phyloP scores from a whole-genome alignment of 1,140 invertebrate genomes.

The Trigoniulus corallinus region DNA sequence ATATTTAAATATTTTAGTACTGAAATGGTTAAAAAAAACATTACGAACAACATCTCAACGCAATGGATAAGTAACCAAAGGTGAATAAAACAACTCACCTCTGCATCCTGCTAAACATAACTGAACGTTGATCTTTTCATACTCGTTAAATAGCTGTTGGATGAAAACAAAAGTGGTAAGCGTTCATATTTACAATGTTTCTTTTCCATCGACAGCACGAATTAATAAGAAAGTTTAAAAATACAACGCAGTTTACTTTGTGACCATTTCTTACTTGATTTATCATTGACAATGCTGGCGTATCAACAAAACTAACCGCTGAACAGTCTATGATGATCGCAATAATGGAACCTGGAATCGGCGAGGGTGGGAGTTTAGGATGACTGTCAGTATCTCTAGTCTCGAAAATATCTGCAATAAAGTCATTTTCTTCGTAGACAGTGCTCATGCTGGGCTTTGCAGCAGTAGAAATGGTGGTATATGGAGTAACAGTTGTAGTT shows the following conservation, averaged over 20 bases:
- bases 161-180: neutral
- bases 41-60: too few species aligned
- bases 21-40: too few species aligned
- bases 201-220: too few species aligned
- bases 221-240: neutral
- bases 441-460: neutral
- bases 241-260: too few species aligned
- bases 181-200: neutral
- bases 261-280: neutral
- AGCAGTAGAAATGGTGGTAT: too few species aligned
- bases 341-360: neutral
- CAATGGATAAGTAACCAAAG: too few species aligned
- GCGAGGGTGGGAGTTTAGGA: neutral
- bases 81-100: neutral
- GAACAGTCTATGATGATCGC: conserved; percentile 10
- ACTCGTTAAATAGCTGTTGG: neutral
- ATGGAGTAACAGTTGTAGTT: too few species aligned
- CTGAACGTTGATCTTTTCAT: neutral
- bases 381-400: neutral
- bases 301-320: conserved; percentile 6
- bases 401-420: neutral
- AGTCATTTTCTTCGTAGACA: neutral
- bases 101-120: neutral
- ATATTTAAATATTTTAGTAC: too few species aligned
- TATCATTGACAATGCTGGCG: conserved; percentile 2